These are phyloP conservation scores for Marmota monax DNA, from an alignment of 2,113 vertebrate genomes.

Conservation along the genomic window DNA sequence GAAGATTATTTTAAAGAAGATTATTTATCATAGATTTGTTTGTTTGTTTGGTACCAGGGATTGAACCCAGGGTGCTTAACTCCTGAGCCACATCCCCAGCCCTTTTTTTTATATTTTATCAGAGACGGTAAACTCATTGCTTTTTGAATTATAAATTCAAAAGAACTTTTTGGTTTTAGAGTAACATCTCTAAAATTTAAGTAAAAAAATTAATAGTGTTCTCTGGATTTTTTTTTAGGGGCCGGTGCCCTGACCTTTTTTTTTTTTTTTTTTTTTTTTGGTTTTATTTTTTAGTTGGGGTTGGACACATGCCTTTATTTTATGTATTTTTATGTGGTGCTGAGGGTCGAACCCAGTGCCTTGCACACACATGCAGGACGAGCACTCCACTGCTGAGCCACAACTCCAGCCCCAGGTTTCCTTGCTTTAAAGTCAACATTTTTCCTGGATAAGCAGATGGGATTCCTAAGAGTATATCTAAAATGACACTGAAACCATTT, in stretches of 20 bases:
- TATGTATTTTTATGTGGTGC: too few relatives aligned
- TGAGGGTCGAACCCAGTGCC: too few relatives aligned
- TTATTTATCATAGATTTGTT: too few relatives aligned
- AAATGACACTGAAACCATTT: neutral
- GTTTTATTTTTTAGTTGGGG: too few relatives aligned
- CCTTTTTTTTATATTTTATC: too few relatives aligned
- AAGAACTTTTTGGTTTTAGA: neutral
- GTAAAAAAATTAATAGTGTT: neutral
- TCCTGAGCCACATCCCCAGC: too few relatives aligned
- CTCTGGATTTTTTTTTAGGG: constrained; percentile 1
- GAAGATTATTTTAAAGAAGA: neutral
- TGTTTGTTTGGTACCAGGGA: neutral
- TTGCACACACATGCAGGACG: too few relatives aligned
- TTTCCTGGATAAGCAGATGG: neutral
- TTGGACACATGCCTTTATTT: too few relatives aligned
- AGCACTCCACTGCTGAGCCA: too few relatives aligned
- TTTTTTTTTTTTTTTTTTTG: too few relatives aligned
- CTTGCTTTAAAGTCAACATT: neutral
- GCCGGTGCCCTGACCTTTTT: neutral
- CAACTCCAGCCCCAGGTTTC: too few relatives aligned
- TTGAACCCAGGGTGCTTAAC: too few relatives aligned
- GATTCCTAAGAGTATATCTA: neutral
- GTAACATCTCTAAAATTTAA: constrained; percentile 38
- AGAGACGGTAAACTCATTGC: neutral
- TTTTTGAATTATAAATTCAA: constrained; percentile 53